phyloP scores from a whole-genome alignment of 2,113 vertebrate species.

The Colossoma macropomum region DNA sequence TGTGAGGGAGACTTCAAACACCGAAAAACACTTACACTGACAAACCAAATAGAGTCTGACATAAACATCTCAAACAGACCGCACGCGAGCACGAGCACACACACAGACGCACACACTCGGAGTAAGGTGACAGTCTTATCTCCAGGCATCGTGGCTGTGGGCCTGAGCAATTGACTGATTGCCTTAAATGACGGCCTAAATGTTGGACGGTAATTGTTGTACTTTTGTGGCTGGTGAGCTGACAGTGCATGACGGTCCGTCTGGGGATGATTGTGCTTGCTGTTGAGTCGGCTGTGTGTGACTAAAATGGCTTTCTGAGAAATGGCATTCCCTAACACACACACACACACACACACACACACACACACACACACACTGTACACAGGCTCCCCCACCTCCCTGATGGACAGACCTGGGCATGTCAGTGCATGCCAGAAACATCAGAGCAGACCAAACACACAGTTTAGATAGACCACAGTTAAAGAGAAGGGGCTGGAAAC shows the following conservation, averaged over 20 bases:
- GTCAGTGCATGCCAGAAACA: constrained; percentile 35
- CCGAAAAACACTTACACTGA: constrained; percentile 6
- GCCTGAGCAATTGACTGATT: constrained; percentile 13
- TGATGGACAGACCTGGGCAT: constrained; percentile 23
- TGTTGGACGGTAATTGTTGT: constrained; percentile 11
- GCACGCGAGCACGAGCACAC: constrained; percentile 3
- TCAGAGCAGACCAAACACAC: constrained; percentile 33
- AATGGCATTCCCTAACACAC: constrained; percentile 33
- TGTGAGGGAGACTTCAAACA: neutral
- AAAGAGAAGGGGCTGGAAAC: neutral
- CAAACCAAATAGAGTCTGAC: constrained; percentile 17
- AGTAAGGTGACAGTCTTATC: constrained; percentile 20
- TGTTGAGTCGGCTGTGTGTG: constrained; percentile 3
- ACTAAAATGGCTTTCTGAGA: constrained; percentile 1
- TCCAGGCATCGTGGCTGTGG: constrained; percentile 23
- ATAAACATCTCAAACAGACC: constrained; percentile 27
- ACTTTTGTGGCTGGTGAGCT: constrained; percentile 6
- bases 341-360: constrained; percentile 14
- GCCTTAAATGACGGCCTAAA: constrained; percentile 9
- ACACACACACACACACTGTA: neutral
- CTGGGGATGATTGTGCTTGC: neutral
- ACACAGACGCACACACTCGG: neutral
- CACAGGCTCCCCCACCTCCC: neutral
- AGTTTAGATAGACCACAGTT: neutral
- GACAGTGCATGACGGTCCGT: constrained; percentile 10